These are phyloP conservation scores for Haliclona indistincta DNA, from an alignment of 37 sponge, comb jelly and placozoan species.

Conservation along the genomic window DNA sequence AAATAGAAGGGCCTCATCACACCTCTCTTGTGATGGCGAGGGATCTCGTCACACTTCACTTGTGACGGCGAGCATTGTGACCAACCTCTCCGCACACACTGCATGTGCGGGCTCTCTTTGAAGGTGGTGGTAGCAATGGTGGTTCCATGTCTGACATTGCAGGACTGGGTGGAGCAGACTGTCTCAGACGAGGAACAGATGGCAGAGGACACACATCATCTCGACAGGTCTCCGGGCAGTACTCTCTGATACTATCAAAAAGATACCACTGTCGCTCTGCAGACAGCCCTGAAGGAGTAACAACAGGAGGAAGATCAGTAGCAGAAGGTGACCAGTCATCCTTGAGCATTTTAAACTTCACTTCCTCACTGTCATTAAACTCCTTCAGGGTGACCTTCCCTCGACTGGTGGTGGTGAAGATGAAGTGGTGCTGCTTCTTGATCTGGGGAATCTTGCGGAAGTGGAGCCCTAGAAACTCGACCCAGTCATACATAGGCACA, in stretches of 20 bases:
- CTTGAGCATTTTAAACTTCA: neutral
- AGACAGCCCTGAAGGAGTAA: slow-evolving; percentile 6
- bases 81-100: neutral
- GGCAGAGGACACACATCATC: slow-evolving; percentile 10
- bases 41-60: no score
- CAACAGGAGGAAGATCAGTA: neutral
- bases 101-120: neutral
- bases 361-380: neutral
- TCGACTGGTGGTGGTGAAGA: neutral
- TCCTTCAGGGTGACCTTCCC: slow-evolving; percentile 3
- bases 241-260: neutral
- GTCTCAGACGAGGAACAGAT: neutral
- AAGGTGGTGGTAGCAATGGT: neutral
- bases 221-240: neutral
- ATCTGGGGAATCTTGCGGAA: slow-evolving; percentile 1
- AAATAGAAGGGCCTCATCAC: no score
- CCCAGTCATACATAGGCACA: slow-evolving; percentile 10
- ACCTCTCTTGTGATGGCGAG: no score
- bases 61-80: slow-evolving; percentile 2
- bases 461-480: neutral
- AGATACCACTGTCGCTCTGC: slow-evolving; percentile 2
- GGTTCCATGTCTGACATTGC: neutral
- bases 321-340: neutral
- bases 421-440: slow-evolving; percentile 11
- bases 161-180: neutral